A percentile compares a stretch with the other conserved stretches of the same genome.
Evolutionary conservation across 2,888 invertebrate species (phyloP).

Genomic region (Melipona bicolor): DNA sequence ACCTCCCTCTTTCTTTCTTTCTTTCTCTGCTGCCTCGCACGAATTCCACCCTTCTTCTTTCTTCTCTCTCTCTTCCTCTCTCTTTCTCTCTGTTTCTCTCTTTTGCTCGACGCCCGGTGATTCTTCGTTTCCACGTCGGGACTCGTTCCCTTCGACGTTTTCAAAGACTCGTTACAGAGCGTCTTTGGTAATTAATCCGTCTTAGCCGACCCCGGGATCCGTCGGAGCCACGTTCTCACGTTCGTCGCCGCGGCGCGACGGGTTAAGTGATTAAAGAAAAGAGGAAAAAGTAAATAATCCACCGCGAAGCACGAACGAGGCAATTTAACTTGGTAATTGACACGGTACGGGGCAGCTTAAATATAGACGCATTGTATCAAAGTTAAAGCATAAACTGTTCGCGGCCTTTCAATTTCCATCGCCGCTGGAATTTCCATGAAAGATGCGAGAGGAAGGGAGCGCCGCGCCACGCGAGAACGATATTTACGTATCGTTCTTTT

Average conservation of each 20-base stretch:
- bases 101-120: constrained; percentile 9
- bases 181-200: constrained; percentile 60
- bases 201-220: constrained; percentile 26
- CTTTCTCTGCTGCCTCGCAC: constrained; percentile 6
- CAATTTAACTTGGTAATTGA: constrained; percentile 55
- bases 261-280: neutral
- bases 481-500: constrained; percentile 22
- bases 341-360: constrained; percentile 22
- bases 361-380: constrained; percentile 34
- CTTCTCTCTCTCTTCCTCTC: neutral
- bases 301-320: constrained; percentile 5
- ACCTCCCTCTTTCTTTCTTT: neutral
- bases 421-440: constrained; percentile 13
- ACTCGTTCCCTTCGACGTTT: neutral
- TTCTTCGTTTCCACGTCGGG: constrained; percentile 6
- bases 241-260: neutral
- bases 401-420: neutral
- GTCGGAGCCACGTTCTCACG: constrained; percentile 28
- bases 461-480: neutral
- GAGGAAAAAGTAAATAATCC: neutral
- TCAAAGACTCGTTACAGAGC: constrained; percentile 57
- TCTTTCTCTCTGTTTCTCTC: neutral
- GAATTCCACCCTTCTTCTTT: neutral
- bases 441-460: neutral
- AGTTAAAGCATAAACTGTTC: constrained; percentile 18